Conservation (phyloP, 2,888 invertebrate species). For the Apotomis betuletana region DNA sequence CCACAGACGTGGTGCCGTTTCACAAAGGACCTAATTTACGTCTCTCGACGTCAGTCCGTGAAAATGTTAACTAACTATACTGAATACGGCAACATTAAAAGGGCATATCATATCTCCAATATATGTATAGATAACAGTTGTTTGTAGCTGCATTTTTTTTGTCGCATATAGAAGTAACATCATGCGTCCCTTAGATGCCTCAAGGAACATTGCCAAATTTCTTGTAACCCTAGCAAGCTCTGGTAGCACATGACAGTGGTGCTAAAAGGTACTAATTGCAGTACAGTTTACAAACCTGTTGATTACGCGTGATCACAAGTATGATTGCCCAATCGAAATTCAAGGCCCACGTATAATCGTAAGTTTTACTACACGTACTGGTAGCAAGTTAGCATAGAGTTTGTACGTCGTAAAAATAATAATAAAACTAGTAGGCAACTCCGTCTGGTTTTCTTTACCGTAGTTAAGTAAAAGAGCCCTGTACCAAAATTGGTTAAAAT, state of each 20-base stretch:
- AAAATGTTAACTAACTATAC: no score
- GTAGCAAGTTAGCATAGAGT: not conserved
- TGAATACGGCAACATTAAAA: no score
- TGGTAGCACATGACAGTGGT: not conserved
- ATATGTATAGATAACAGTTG: no score
- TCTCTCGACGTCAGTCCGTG: no score
- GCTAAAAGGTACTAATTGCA: conserved; percentile 14
- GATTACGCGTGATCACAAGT: conserved; percentile 45
- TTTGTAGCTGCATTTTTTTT: no score
- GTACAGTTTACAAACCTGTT: conserved; percentile 33
- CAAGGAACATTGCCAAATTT: not conserved
- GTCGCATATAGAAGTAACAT: not conserved
- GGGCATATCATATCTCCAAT: no score
- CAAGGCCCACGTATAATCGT: conserved; percentile 52
- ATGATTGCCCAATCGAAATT: conserved; percentile 58
- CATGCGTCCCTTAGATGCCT: not conserved
- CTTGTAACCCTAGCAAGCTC: not conserved
- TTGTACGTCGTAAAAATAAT: not conserved
- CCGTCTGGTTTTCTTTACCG: no score
- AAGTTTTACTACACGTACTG: conserved; percentile 6
- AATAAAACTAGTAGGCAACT: not conserved
- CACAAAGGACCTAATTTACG: no score
- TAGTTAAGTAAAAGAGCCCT: no score
- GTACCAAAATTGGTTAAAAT: no score
- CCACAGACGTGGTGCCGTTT: no score